These are phyloP conservation scores for Stomorhina lunata DNA, from an alignment of 2,888 invertebrate genomes.

Conservation along the genomic window DNA sequence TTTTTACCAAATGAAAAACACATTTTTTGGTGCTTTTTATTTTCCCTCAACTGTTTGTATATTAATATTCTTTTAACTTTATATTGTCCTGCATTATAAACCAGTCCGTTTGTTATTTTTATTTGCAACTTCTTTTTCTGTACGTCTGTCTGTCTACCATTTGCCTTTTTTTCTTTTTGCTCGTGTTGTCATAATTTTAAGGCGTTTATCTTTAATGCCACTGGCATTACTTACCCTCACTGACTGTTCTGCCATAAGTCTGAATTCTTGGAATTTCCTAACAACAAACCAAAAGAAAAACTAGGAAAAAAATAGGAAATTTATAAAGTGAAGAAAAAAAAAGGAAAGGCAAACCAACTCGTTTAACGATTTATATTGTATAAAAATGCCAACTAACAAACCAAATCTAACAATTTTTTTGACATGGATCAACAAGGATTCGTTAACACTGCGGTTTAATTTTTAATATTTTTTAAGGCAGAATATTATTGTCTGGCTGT, in stretches of 20 bases:
- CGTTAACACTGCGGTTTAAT: conserved; percentile 50
- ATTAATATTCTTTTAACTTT: not conserved
- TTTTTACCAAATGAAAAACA: too few relatives aligned
- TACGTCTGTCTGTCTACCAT: too few relatives aligned
- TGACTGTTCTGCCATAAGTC: conserved; percentile 34
- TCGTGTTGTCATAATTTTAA: conserved; percentile 57
- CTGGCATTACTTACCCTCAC: conserved; percentile 50
- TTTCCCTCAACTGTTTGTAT: not conserved
- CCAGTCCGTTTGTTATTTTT: conserved; percentile 39
- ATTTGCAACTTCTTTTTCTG: not conserved
- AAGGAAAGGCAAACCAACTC: too few relatives aligned
- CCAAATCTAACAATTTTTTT: conserved; percentile 53
- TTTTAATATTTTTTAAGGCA: not conserved
- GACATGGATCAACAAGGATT: conserved; percentile 60
- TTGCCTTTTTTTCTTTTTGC: not conserved
- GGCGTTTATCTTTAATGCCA: conserved; percentile 63
- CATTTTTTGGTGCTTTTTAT: not conserved
- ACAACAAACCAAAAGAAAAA: conserved; percentile 8
- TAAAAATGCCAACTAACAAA: conserved; percentile 60
- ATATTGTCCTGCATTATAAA: conserved; percentile 49
- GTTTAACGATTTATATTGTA: conserved; percentile 55
- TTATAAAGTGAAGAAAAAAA: not conserved
- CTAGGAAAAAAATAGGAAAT: not conserved
- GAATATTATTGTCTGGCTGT: not conserved
- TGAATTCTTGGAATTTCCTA: conserved; percentile 21